Evolutionary conservation across 2,797 vertebrate species (phyloP).

Genomic region (Linurgus olivaceus): DNA sequence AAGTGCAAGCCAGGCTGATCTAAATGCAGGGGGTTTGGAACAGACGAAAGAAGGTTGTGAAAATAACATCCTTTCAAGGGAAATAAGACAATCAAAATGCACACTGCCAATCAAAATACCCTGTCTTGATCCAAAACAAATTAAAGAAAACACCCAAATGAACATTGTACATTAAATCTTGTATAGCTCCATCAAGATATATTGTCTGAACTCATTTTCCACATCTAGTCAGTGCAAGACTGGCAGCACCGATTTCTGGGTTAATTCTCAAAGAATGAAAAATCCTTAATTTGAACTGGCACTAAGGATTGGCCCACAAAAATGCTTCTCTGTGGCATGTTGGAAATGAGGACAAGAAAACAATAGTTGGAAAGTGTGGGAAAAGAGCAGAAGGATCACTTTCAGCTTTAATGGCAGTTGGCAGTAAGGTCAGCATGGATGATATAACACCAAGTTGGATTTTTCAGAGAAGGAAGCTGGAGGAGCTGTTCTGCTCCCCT

Average conservation of each 20-base stretch:
- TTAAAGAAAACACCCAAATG: neutral
- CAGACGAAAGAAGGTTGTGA: neutral
- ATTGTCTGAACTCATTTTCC: neutral
- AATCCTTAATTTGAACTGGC: constrained; percentile 7
- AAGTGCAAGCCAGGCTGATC: constrained; percentile 7
- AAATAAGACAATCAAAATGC: constrained; percentile 11
- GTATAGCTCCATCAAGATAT: neutral
- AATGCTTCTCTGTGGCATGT: neutral
- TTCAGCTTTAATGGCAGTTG: constrained; percentile 24
- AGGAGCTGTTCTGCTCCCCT: neutral
- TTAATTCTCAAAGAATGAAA: neutral
- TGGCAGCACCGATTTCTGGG: neutral
- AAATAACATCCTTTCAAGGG: constrained; percentile 2
- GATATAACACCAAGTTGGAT: neutral
- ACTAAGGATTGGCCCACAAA: neutral
- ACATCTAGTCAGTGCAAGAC: neutral
- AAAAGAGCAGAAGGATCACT: constrained; percentile 26
- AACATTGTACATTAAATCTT: neutral
- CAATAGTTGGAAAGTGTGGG: neutral
- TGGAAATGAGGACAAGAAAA: constrained; percentile 35
- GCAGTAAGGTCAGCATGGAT: neutral
- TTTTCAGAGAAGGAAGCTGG: neutral
- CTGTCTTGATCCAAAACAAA: neutral
- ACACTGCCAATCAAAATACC: constrained; percentile 6
- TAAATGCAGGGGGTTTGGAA: constrained; percentile 7